Conservation (phyloP, 2,113 vertebrate genomes). For the Psilopsiagon aurifrons region DNA sequence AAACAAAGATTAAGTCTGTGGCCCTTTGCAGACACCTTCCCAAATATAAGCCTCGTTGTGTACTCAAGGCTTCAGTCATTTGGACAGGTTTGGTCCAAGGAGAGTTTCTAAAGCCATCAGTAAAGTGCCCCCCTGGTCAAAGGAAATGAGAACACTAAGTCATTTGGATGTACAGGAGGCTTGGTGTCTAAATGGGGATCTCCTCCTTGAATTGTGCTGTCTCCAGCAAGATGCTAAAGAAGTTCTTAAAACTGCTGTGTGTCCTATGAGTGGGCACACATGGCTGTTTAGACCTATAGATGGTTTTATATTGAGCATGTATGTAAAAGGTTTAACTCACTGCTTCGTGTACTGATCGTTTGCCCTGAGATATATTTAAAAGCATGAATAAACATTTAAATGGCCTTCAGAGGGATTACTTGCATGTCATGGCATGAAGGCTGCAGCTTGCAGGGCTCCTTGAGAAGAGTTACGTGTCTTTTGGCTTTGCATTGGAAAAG, state of each 20-base stretch:
- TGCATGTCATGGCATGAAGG: background rate
- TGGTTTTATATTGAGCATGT: rapidly evolving
- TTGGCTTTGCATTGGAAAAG: background rate
- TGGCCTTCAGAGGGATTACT: slow-evolving; percentile 40
- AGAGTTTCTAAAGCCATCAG: background rate
- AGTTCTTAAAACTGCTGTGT: background rate
- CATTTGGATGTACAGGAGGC: background rate
- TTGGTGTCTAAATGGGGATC: background rate
- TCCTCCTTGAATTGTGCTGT: background rate
- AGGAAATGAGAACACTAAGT: background rate
- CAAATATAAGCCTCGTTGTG: background rate
- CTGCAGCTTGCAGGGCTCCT: background rate
- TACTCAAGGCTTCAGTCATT: background rate
- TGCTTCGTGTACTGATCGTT: background rate
- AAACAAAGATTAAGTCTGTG: background rate
- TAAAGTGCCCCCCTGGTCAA: background rate
- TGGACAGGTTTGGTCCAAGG: background rate
- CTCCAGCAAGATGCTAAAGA: too few relatives aligned
- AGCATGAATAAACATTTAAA: background rate
- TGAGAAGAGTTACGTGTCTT: background rate
- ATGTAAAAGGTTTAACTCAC: background rate
- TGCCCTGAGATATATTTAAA: background rate
- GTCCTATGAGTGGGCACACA: background rate
- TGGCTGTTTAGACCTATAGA: background rate
- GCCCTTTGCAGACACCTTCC: background rate